Conservation (phyloP, 2,888 invertebrate genomes). For the Leucophenga maculata region DNA sequence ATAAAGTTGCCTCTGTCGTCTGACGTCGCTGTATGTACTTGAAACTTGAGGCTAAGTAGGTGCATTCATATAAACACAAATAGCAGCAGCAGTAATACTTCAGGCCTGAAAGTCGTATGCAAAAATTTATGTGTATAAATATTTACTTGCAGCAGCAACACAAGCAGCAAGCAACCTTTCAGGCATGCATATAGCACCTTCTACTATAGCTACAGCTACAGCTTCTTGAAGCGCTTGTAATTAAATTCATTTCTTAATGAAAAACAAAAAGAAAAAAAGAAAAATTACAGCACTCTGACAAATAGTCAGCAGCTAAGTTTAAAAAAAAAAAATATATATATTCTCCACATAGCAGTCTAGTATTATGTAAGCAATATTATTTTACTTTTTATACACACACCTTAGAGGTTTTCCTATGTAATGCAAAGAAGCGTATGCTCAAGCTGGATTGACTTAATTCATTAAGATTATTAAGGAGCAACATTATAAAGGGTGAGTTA, state of each 20-base stretch:
- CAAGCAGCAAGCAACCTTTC: not conserved
- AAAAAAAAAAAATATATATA: constrained; percentile 23
- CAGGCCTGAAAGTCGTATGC: not conserved
- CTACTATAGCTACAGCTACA: not conserved
- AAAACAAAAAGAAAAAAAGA: constrained; percentile 34
- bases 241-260: constrained; percentile 55
- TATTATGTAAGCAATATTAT: constrained; percentile 10
- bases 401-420: too few species aligned
- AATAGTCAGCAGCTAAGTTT: constrained; percentile 9
- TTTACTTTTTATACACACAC: constrained; percentile 33
- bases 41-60: constrained; percentile 63
- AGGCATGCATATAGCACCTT: constrained; percentile 28
- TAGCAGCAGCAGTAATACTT: not conserved
- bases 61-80: constrained; percentile 56
- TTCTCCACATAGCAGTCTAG: too few species aligned
- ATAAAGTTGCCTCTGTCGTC: constrained; percentile 19
- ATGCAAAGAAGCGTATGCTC: too few species aligned
- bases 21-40: constrained; percentile 38
- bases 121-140: not conserved
- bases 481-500: too few species aligned
- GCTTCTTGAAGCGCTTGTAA: constrained; percentile 25
- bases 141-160: not conserved
- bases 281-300: constrained; percentile 8
- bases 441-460: too few species aligned
- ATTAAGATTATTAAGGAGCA: too few species aligned